These are phyloP conservation scores for Volucella zonaria DNA, from an alignment of 2,888 invertebrate species.

Conservation along the genomic window DNA sequence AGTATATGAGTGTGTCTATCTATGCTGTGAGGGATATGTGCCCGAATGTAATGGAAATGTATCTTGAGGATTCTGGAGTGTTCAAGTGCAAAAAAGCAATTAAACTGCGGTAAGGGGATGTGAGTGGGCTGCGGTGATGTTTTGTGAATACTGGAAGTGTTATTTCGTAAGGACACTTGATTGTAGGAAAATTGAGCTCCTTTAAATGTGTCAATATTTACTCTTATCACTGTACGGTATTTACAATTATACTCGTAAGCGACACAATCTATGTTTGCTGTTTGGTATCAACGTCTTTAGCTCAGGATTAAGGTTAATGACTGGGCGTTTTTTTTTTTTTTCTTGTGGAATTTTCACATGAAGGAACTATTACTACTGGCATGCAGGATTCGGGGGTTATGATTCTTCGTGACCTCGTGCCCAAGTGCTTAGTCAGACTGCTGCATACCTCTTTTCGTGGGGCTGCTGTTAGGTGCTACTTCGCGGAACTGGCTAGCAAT, in stretches of 20 bases:
- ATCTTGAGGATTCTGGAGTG: neutral
- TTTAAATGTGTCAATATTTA: conserved; percentile 13
- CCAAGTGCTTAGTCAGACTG: too few species aligned
- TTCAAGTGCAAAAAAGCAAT: conserved; percentile 25
- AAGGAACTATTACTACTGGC: too few species aligned
- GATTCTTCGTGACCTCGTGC: too few species aligned
- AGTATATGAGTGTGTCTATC: too few species aligned
- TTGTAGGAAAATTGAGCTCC: neutral
- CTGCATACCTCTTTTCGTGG: too few species aligned
- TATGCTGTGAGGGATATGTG: neutral
- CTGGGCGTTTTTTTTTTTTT: too few species aligned
- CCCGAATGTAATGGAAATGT: neutral
- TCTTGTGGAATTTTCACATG: too few species aligned
- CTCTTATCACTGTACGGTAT: neutral
- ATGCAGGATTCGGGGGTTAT: too few species aligned
- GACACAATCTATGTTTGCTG: neutral
- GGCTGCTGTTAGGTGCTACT: too few species aligned
- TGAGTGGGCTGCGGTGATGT: conserved; percentile 1
- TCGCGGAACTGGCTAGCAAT: too few species aligned
- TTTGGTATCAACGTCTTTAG: neutral
- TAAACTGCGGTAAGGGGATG: conserved; percentile 9
- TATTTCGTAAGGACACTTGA: neutral
- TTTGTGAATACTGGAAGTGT: neutral
- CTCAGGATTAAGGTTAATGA: neutral
- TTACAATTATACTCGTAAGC: neutral